Conservation (phyloP, 2,888 invertebrate genomes). For the Arenicola marina region DNA sequence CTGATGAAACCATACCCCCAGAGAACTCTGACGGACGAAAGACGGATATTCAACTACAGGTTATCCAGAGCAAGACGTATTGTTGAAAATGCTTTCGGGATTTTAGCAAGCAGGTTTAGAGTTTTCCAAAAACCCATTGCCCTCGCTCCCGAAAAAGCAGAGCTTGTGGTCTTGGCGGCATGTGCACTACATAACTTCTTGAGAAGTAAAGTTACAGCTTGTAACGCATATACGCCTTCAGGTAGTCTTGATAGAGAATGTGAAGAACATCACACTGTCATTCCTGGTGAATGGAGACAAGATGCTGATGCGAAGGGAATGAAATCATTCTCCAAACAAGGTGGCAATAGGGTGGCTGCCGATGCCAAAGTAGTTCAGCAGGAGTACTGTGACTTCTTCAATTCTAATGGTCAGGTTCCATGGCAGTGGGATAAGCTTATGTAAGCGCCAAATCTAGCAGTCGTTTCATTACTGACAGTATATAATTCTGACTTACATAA, state of each 20-base stretch:
- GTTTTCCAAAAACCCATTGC: background rate
- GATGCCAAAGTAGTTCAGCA: background rate
- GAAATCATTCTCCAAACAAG: background rate
- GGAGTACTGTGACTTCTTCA: background rate
- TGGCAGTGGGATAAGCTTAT: background rate
- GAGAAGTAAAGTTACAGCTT: too few species aligned
- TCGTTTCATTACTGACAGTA: too few species aligned
- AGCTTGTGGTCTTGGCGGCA: background rate
- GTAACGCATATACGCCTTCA: too few species aligned
- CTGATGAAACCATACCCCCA: conserved; percentile 31
- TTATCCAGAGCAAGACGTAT: conserved; percentile 12
- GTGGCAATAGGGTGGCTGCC: background rate
- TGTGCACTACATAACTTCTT: background rate
- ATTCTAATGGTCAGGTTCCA: background rate
- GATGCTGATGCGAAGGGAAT: background rate
- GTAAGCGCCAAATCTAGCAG: too few species aligned
- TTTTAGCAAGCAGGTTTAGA: background rate
- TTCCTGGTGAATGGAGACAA: background rate
- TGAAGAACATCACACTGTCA: background rate
- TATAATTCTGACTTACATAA: too few species aligned
- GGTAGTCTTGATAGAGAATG: background rate
- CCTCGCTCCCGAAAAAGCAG: background rate
- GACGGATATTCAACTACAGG: conserved; percentile 16
- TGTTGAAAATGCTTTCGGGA: conserved; percentile 19
- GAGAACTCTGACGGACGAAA: background rate